Evolutionary conservation across 2,113 vertebrate genomes (phyloP).

Genomic region (Porphyrio hochstetteri): DNA sequence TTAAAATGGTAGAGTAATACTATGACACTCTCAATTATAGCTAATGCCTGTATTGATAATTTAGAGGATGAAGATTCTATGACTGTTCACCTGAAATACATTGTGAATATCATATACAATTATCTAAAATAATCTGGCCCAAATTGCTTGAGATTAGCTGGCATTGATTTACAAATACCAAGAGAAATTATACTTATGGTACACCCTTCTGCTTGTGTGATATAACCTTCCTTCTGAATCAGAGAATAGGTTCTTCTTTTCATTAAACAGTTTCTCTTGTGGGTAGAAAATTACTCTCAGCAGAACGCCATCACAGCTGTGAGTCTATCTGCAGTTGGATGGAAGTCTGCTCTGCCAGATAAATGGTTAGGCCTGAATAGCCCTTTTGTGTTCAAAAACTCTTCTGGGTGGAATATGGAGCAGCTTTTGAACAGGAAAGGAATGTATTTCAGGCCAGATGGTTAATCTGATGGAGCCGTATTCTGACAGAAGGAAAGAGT

Average conservation of each 20-base stretch:
- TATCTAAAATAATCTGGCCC: neutral
- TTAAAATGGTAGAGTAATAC: neutral
- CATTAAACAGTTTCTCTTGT: neutral
- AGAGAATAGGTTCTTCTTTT: conserved; percentile 1
- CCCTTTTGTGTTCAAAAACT: conserved; percentile 52
- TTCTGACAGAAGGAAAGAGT: conserved; percentile 32
- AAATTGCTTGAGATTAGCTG: neutral
- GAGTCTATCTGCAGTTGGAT: conserved; percentile 40
- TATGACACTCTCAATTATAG: neutral
- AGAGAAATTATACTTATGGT: neutral
- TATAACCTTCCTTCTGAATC: neutral
- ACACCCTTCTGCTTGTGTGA: neutral
- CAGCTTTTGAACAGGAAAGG: conserved; percentile 50
- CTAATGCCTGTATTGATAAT: neutral
- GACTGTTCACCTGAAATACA: neutral
- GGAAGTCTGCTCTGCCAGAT: conserved; percentile 40
- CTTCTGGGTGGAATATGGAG: conserved; percentile 43
- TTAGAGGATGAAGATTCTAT: neutral
- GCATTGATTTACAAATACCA: neutral
- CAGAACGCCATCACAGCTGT: conserved; percentile 40
- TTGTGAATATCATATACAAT: neutral
- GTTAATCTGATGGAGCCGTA: conserved; percentile 46
- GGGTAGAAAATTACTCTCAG: neutral
- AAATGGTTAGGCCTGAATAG: conserved; percentile 50
- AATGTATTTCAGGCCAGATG: conserved; percentile 41